These are phyloP conservation scores for Nipponacmea schrenckii DNA, from an alignment of 2,888 invertebrate species.

Conservation along the genomic window DNA sequence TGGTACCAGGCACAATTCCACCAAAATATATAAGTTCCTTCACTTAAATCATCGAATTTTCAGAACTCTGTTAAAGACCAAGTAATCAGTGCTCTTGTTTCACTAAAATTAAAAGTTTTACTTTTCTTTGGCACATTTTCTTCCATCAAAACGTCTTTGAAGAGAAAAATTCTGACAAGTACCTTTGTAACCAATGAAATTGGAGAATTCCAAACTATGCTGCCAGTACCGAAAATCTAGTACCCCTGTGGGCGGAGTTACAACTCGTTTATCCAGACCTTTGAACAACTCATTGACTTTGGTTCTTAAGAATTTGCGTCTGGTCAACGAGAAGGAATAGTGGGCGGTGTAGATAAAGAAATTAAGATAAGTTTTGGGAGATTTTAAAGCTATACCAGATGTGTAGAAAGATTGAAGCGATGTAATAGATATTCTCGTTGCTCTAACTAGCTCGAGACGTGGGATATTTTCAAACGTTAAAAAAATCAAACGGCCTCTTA, in stretches of 20 bases:
- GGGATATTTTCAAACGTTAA: background rate
- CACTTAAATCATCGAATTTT: background rate
- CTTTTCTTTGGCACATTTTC: slow-evolving; percentile 5
- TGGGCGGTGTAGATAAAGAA: background rate
- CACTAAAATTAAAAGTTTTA: slow-evolving; percentile 1
- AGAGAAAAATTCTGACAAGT: background rate
- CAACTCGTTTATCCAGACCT: background rate
- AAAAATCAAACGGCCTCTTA: too few species aligned
- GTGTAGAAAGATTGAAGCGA: background rate
- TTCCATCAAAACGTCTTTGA: background rate
- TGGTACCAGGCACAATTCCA: too few species aligned
- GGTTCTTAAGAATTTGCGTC: background rate
- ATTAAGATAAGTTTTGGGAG: background rate
- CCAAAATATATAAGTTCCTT: too few species aligned
- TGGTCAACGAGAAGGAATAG: background rate
- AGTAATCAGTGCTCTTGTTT: background rate
- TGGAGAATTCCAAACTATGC: background rate
- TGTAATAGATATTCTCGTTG: background rate
- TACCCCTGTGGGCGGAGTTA: background rate
- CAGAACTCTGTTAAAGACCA: background rate
- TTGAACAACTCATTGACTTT: too few species aligned
- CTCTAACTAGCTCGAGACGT: background rate
- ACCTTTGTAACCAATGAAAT: background rate
- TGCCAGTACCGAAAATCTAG: background rate
- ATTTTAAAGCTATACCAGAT: background rate